Evolutionary conservation across 2,113 vertebrate genomes (phyloP).

Genomic region (Boulengeromyrus knoepffleri): DNA sequence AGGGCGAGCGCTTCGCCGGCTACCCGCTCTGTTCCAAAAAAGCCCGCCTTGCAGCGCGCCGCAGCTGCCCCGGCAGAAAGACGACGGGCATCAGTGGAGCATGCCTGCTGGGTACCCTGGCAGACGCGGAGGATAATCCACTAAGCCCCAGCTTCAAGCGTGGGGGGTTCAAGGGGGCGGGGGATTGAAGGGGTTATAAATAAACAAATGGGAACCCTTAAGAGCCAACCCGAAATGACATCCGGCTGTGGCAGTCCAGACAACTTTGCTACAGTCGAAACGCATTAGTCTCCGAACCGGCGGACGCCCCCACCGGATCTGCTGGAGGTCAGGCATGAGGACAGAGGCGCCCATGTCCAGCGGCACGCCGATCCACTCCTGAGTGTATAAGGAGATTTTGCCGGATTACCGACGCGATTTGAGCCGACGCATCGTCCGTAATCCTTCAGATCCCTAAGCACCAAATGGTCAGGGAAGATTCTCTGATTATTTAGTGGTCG

Average conservation of each 20-base stretch:
- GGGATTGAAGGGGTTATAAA: not conserved
- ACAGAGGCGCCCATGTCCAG: not conserved
- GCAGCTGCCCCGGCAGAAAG: not conserved
- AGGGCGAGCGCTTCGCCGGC: not conserved
- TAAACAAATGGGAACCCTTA: not conserved
- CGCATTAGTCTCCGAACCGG: not conserved
- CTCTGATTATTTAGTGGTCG: slow-evolving; percentile 54
- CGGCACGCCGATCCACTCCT: slow-evolving; percentile 47
- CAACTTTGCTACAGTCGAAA: not conserved
- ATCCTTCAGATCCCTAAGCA: slow-evolving; percentile 61
- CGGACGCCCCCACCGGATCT: not conserved
- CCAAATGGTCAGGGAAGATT: slow-evolving; percentile 61
- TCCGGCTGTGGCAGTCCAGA: not conserved
- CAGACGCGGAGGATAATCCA: not conserved
- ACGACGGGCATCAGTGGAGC: not conserved
- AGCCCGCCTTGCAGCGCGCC: not conserved
- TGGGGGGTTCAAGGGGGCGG: not conserved
- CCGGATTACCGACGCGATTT: slow-evolving; percentile 72
- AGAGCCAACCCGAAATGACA: not conserved
- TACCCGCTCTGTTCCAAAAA: not conserved
- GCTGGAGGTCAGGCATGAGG: not conserved
- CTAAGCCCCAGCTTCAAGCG: not conserved
- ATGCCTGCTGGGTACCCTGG: not conserved
- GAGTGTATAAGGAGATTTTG: slow-evolving; percentile 67
- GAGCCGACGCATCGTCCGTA: slow-evolving; percentile 70